A percentile compares a stretch with the other conserved stretches of the same genome.
Conservation (phyloP, 2,113 vertebrate genomes). For the Ceyx melanurus region DNA sequence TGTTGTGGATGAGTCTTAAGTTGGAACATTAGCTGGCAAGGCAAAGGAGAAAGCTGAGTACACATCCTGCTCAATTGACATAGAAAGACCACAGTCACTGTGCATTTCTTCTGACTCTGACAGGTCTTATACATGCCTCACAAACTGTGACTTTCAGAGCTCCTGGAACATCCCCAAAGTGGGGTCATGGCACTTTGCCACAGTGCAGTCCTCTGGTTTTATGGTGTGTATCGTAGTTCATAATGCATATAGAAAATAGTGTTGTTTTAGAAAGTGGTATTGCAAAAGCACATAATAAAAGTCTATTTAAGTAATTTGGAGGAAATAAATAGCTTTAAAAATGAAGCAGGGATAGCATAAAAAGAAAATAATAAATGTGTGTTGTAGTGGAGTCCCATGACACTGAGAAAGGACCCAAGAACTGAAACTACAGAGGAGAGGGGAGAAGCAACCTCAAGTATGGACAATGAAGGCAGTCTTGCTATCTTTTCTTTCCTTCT, state of each 20-base stretch:
- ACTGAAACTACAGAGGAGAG: neutral
- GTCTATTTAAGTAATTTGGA: constrained; percentile 43
- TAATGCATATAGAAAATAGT: constrained; percentile 39
- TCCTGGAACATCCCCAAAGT: constrained; percentile 66
- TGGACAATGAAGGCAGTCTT: neutral
- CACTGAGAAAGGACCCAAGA: neutral
- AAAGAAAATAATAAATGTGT: neutral
- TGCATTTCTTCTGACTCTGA: neutral
- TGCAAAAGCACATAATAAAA: constrained; percentile 54
- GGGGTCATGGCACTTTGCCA: constrained; percentile 68
- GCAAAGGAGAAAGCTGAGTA: neutral
- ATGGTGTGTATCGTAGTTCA: neutral
- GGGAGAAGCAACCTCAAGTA: neutral
- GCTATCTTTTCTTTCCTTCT: neutral
- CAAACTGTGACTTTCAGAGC: neutral
- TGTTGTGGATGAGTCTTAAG: neutral
- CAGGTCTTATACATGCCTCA: neutral
- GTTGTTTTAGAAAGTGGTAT: constrained; percentile 53
- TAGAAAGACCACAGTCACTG: neutral
- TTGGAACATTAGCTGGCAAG: neutral
- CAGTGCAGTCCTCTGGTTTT: constrained; percentile 50
- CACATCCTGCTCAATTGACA: constrained; percentile 11
- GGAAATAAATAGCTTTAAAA: neutral
- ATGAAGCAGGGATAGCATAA: neutral
- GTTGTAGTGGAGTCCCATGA: neutral